These are phyloP conservation scores for Proisotoma minuta DNA, from an alignment of 2,888 invertebrate genomes.

Conservation along the genomic window DNA sequence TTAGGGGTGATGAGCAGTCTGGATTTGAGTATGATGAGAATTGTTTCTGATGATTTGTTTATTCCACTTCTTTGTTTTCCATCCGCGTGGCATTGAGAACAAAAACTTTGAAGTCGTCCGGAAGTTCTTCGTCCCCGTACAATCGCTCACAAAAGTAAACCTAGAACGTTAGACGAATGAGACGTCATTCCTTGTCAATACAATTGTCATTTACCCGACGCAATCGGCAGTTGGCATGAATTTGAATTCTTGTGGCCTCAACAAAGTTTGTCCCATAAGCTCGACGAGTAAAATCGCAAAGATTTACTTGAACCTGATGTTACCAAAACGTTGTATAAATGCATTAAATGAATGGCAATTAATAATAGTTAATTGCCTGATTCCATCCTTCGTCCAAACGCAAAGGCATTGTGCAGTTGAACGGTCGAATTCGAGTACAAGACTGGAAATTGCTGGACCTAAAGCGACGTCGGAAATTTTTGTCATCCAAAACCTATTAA, in stretches of 20 bases:
- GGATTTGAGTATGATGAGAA: too few species aligned
- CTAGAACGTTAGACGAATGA: constrained; percentile 17
- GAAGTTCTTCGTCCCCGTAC: constrained; percentile 62
- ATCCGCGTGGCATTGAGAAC: constrained; percentile 50
- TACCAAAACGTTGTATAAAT: not conserved
- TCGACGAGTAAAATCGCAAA: constrained; percentile 60
- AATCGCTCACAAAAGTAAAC: constrained; percentile 58
- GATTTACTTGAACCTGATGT: constrained; percentile 58
- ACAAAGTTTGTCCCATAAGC: constrained; percentile 63
- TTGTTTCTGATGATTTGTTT: constrained; percentile 6
- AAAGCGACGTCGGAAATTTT: constrained; percentile 59
- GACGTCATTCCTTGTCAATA: not conserved
- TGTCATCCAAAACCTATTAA: constrained; percentile 59
- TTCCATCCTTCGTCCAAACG: constrained; percentile 62
- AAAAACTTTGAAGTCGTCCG: constrained; percentile 62
- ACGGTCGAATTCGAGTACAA: constrained; percentile 61
- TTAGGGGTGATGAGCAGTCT: too few species aligned
- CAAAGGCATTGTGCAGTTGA: constrained; percentile 64
- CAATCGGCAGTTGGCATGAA: constrained; percentile 62
- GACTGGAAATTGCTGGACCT: constrained; percentile 62
- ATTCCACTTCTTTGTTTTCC: constrained; percentile 38
- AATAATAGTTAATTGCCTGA: constrained; percentile 50
- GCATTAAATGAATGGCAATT: too few species aligned
- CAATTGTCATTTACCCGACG: constrained; percentile 52
- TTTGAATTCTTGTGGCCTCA: constrained; percentile 60